Evolutionary conservation across 2,797 vertebrate species (phyloP), one percentile per base, ranked within the genome.

Genomic region (Podarcis lilfordi): DNA sequence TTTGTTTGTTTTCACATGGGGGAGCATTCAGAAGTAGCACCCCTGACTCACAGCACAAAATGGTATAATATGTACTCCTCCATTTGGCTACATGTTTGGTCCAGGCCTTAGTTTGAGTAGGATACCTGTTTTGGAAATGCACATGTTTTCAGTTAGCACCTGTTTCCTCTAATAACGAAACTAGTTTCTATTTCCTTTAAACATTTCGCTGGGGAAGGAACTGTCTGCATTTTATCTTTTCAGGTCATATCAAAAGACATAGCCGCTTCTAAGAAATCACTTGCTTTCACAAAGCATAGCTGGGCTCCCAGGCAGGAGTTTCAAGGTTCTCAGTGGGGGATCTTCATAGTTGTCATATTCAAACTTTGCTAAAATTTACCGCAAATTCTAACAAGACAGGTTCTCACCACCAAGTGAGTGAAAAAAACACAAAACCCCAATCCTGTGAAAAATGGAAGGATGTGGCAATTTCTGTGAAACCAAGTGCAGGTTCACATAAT

Each of bases 181-280:
- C 21, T 25, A 40, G 78, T 86, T 89, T 89, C 84, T 25, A 25
- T 76, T 89, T 89, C 88, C 66, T 89, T 86, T 76, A 85, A 85
- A 76, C 45, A 7, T 55, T 81, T 80, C 8, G 4, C 15, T 68
- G 25, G 40, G 64, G 43, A 80, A 50, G 37, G 15, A 71, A 76
- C 17, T 15, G 19, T 5, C 11, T 76, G 32, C 11, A 37, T 66
- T 11, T 71, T 68, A 68, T 76, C 59, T 76, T 37, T 82, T 66
- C 19, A 68, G 77, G 11, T 80, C 83, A 50, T 17, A 75, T 75
- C 43, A 50, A 45, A 76, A 81, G 77, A 68, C 27, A 76, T 21
- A 61, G 10, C 8, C 19, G 2, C 8, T 89, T 85, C 83, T 85
- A 69, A 76, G 71, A 89, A 89, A 81, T 81, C 88, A 85, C 19